These are phyloP conservation scores for Volucella bombylans DNA, from an alignment of 2,888 invertebrate species.

Conservation along the genomic window DNA sequence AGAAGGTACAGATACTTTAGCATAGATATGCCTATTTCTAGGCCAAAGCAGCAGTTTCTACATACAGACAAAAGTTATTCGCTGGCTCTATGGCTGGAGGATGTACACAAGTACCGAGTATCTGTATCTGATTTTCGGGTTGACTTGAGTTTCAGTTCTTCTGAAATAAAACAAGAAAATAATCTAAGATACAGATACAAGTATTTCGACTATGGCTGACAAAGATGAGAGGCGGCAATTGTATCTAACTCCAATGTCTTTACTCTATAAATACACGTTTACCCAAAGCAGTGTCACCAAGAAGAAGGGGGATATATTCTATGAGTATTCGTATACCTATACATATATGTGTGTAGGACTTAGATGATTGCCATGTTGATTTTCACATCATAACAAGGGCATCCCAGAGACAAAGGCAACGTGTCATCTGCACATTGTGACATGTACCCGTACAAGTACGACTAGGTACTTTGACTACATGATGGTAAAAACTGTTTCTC, in stretches of 20 bases:
- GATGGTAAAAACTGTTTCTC: neutral
- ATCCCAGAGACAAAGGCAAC: neutral
- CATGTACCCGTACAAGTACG: slow-evolving; percentile 5
- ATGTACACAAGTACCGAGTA: slow-evolving; percentile 14
- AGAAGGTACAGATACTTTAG: slow-evolving; percentile 16
- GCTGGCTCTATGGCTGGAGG: slow-evolving; percentile 31
- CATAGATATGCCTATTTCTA: slow-evolving; percentile 67
- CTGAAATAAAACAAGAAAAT: slow-evolving; percentile 27
- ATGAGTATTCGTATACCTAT: neutral
- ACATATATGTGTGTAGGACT: neutral
- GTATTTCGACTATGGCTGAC: neutral
- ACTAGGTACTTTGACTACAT: neutral
- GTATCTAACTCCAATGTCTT: slow-evolving; percentile 2
- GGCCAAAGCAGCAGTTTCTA: slow-evolving; percentile 64
- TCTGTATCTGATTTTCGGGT: slow-evolving; percentile 64
- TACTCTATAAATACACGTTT: slow-evolving; percentile 50
- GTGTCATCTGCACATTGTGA: slow-evolving; percentile 9
- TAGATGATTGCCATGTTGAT: slow-evolving; percentile 14
- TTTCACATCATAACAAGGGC: slow-evolving; percentile 19
- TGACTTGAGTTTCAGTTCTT: slow-evolving; percentile 63
- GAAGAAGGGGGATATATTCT: neutral
- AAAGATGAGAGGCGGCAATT: slow-evolving; percentile 23
- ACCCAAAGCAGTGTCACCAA: slow-evolving; percentile 3
- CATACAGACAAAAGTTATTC: slow-evolving; percentile 10
- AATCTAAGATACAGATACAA: slow-evolving; percentile 9